Evolutionary conservation across 2,113 vertebrate species (phyloP).

Genomic region (Bujurquina vittata): DNA sequence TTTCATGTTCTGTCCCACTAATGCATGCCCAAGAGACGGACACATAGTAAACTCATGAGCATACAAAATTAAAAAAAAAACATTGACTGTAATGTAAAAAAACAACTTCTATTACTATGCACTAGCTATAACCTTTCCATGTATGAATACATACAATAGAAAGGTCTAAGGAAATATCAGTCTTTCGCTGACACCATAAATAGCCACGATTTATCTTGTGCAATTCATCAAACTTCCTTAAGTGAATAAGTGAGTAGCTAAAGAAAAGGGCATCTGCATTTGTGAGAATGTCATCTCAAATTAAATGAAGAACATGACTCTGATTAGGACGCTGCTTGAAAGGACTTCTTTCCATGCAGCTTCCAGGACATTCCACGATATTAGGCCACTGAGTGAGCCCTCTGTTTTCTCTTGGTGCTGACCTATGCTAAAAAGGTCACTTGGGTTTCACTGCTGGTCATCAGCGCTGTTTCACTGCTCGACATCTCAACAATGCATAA

Average conservation of each 20-base stretch:
- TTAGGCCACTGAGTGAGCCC: slow-evolving; percentile 73
- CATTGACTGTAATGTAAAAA: background rate
- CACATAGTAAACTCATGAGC: background rate
- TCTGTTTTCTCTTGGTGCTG: slow-evolving; percentile 70
- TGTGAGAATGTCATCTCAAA: slow-evolving; percentile 68
- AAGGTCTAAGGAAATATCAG: slow-evolving; percentile 14
- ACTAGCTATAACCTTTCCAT: background rate
- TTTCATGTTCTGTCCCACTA: background rate
- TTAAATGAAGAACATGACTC: slow-evolving; percentile 82
- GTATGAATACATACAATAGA: background rate
- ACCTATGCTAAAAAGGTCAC: slow-evolving; percentile 68
- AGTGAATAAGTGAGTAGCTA: slow-evolving; percentile 63
- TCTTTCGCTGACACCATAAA: slow-evolving; percentile 19
- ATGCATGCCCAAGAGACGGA: background rate
- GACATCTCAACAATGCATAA: slow-evolving; percentile 1
- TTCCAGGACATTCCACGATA: slow-evolving; percentile 79
- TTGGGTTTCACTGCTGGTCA: slow-evolving; percentile 51
- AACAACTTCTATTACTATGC: background rate
- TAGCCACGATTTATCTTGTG: slow-evolving; percentile 41
- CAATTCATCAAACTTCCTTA: slow-evolving; percentile 42
- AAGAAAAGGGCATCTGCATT: slow-evolving; percentile 58
- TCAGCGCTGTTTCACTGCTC: slow-evolving; percentile 14
- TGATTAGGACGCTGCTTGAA: slow-evolving; percentile 77
- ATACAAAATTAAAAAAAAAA: background rate
- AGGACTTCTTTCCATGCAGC: slow-evolving; percentile 55